Evolutionary conservation across 2,888 invertebrate genomes (phyloP).

Genomic region (Xylota sylvarum): DNA sequence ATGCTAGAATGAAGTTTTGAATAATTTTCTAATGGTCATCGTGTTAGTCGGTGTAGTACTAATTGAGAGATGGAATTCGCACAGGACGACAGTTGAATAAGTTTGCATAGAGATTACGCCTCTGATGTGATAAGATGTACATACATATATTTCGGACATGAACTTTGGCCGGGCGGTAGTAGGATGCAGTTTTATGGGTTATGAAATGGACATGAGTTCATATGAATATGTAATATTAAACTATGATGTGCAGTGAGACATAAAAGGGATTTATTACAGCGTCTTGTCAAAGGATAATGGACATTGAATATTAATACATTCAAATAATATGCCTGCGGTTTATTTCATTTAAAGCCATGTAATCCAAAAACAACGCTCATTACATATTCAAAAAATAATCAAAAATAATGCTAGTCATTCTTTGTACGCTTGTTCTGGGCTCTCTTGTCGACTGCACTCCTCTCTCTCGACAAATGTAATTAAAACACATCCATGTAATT

Average conservation of each 20-base stretch:
- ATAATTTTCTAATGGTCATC: conserved; percentile 63
- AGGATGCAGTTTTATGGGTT: background rate
- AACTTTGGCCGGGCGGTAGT: conserved; percentile 7
- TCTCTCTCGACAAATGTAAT: conserved; percentile 54
- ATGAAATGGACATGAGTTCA: conserved; percentile 7
- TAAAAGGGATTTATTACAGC: background rate
- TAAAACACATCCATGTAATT: conserved; percentile 47
- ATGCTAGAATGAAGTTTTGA: conserved; percentile 61
- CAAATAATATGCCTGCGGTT: background rate
- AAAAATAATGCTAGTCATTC: background rate
- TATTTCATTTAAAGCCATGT: background rate
- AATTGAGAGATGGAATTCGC: conserved; percentile 41
- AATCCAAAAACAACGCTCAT: background rate
- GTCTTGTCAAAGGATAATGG: background rate
- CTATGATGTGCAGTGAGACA: background rate
- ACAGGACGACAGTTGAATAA: conserved; percentile 37
- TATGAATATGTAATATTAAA: background rate
- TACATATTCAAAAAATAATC: conserved; percentile 6
- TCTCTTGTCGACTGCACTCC: background rate
- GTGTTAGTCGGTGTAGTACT: conserved; percentile 46
- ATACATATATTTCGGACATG: conserved; percentile 8
- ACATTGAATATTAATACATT: background rate
- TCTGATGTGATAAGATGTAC: conserved; percentile 47
- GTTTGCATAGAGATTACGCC: conserved; percentile 56
- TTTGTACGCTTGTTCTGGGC: background rate